phyloP scores from a whole-genome alignment of 1,140 invertebrate species.

The Stratiolaelaps scimitus region DNA sequence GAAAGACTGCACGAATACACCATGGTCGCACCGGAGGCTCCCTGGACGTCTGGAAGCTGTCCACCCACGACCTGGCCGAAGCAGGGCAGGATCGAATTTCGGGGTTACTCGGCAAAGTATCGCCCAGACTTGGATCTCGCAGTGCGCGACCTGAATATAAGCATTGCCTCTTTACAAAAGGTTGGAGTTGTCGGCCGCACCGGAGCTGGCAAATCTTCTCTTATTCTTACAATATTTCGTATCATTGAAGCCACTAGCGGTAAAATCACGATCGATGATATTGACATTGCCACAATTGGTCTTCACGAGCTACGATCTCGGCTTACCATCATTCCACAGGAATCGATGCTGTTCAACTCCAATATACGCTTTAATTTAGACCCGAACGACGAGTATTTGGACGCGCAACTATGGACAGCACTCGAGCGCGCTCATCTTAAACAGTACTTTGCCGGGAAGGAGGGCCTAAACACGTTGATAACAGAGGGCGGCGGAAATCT shows the following conservation, averaged over 20 bases:
- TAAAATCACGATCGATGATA: constrained; percentile 29
- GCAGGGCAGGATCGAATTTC: constrained; percentile 54
- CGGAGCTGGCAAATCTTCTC: constrained; percentile 45
- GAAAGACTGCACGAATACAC: too few relatives aligned
- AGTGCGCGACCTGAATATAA: constrained; percentile 48
- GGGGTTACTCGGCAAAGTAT: constrained; percentile 53
- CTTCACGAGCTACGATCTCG: constrained; percentile 31
- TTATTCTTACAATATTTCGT: constrained; percentile 45
- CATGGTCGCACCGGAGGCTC: too few relatives aligned
- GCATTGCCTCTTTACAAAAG: constrained; percentile 48
- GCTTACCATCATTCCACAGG: constrained; percentile 37
- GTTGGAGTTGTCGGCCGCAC: constrained; percentile 44
- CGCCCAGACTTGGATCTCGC: constrained; percentile 48
- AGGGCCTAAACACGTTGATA: constrained; percentile 54
- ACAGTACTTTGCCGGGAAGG: constrained; percentile 50
- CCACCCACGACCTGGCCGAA: constrained; percentile 48
- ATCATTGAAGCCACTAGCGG: constrained; percentile 31
- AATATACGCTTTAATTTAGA: constrained; percentile 64
- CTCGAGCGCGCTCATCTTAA: constrained; percentile 67
- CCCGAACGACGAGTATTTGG: constrained; percentile 59
- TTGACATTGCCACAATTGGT: constrained; percentile 31
- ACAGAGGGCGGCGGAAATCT: constrained; percentile 63
- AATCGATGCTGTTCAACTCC: constrained; percentile 59
- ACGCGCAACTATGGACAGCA: constrained; percentile 56
- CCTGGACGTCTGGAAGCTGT: too few relatives aligned